Conservation (phyloP, 2,113 vertebrate genomes). For the Cephalopterus ornatus region DNA sequence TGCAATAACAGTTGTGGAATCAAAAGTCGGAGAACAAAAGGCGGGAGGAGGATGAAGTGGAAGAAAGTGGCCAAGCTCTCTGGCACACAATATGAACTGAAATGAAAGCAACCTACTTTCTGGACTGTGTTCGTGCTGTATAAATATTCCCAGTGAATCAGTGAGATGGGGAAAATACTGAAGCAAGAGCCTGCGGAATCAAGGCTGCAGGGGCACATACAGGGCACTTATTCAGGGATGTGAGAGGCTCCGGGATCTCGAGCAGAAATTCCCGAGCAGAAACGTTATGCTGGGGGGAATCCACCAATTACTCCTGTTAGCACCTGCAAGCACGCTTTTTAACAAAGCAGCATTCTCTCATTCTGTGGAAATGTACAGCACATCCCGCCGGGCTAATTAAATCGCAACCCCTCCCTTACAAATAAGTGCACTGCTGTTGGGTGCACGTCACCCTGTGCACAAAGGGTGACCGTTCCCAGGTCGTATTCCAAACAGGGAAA, state of each 20-base stretch:
- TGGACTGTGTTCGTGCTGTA: not conserved
- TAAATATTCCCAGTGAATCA: not conserved
- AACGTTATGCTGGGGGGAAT: not conserved
- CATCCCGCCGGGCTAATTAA: not conserved
- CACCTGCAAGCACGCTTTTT: conserved; percentile 17
- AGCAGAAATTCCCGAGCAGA: conserved; percentile 9
- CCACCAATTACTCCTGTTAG: conserved; percentile 33
- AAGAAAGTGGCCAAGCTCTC: not conserved
- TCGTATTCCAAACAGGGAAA: not conserved
- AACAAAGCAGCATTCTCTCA: conserved; percentile 41
- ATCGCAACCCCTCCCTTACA: not conserved
- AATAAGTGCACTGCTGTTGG: not conserved
- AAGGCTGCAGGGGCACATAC: not conserved
- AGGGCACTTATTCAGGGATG: not conserved
- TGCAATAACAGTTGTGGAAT: not conserved
- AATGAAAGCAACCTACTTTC: not conserved
- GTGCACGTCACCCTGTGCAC: not conserved
- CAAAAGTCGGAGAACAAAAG: not conserved
- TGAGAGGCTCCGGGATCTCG: not conserved
- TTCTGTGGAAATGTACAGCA: not conserved
- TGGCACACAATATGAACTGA: not conserved
- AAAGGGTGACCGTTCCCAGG: not conserved
- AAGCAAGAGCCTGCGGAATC: not conserved
- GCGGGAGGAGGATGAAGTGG: not conserved
- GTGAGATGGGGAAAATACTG: not conserved